Base-by-base conservation (phyloP, 2,113 vertebrate species). In the Sterna hirundo region DNA sequence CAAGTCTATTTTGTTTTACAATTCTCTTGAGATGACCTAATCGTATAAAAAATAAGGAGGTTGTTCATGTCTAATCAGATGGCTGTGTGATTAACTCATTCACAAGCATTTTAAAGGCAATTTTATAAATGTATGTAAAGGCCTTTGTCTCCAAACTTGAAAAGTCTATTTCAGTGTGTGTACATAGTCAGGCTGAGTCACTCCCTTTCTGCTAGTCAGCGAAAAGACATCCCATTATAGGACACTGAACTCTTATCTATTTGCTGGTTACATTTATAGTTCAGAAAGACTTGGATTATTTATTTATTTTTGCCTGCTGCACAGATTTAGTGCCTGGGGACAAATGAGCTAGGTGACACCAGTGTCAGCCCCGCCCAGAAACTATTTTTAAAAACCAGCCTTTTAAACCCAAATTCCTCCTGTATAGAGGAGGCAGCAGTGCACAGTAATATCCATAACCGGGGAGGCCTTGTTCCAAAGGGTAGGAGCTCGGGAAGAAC, bases 61-160 rank as follows among this genome's bases (percentile, higher is more conserved):
- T 66, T 75, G 86, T 92, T 90, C 77, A 77, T 91, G 80, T 88
- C 86, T 97, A 54, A 97, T 96, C 86, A 85, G 92, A 96, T 95
- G 83, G 74, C 78, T 94, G 58, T 82, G 86, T 94, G 96, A 97
- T 90, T 96, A 95, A 95, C 88, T 96, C 94, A 96, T 96, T 92
- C 90, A 94, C 71, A 92, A 82, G 86, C 84, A 72, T 88, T 95
- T 96, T 93, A 94, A 94, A 96, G 83, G 81, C 92, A 93, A 92
- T 94, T 96, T 95, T 92, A 94, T 96, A 96, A 97, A 95, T 86
- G 93, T 60, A 93, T 97, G 77, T 96, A 93, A 97, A 96, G 94
- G 94, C 92, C 95, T 96, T 97, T 96, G 95, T 97, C 94, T 97
- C 92, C 75, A 79, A 95, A 95, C 95, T 95, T 92, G 94, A 97